Percentiles rank a stretch among this genome's conserved stretches.
phyloP scores from a whole-genome alignment of 2,888 invertebrate genomes.

The Peribatodes rhomboidaria region DNA sequence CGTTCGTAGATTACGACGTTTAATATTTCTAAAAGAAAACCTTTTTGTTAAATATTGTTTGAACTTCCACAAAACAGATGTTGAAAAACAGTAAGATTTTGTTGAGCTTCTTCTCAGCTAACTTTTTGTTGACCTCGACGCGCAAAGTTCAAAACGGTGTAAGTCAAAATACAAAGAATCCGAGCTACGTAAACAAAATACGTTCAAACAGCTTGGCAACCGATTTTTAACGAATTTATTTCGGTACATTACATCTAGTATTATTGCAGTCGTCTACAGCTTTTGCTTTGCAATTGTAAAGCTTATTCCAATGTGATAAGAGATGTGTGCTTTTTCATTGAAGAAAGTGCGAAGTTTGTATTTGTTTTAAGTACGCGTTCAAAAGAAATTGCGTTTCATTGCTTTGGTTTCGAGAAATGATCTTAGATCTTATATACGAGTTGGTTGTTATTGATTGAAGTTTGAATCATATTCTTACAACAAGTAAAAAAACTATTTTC shows the following conservation, averaged over 20 bases:
- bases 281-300: slow-evolving; percentile 42
- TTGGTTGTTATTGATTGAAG: neutral
- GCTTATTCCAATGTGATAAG: slow-evolving; percentile 42
- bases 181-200: slow-evolving; percentile 43
- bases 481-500: too few species aligned
- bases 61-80: too few species aligned
- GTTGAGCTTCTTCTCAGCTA: neutral
- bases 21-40: too few species aligned
- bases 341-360: neutral
- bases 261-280: slow-evolving; percentile 40
- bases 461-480: neutral
- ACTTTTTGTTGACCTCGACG: slow-evolving; percentile 7
- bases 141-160: slow-evolving; percentile 32
- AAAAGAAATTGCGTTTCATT: slow-evolving; percentile 27
- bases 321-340: neutral
- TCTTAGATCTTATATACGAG: slow-evolving; percentile 15
- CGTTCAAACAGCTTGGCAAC: slow-evolving; percentile 50
- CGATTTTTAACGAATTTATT: slow-evolving; percentile 55
- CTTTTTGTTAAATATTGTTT: too few species aligned
- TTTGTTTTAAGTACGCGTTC: slow-evolving; percentile 10
- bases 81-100: too few species aligned
- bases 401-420: slow-evolving; percentile 24
- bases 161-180: slow-evolving; percentile 41
- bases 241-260: slow-evolving; percentile 54
- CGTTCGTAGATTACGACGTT: neutral